These are phyloP conservation scores for Neogale vison DNA, from an alignment of 2,113 vertebrate genomes.

Conservation along the genomic window DNA sequence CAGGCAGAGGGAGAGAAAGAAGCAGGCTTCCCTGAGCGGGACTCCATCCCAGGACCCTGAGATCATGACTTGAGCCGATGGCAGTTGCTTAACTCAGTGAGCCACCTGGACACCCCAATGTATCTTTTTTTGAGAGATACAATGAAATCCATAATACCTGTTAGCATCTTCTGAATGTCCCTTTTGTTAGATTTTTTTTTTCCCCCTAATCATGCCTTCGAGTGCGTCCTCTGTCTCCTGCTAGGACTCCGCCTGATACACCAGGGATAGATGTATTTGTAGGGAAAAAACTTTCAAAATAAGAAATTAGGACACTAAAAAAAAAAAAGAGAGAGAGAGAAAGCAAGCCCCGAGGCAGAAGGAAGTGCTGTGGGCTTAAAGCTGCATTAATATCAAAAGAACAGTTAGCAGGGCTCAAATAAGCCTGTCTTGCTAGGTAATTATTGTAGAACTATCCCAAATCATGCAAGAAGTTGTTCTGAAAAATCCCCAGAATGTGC, in stretches of 20 bases:
- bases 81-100: no score
- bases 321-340: background rate
- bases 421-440: background rate
- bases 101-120: no score
- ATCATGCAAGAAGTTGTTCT: conserved; percentile 31
- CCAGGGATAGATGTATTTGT: background rate
- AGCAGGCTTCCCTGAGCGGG: no score
- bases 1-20: no score
- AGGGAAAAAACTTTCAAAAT: background rate
- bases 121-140: background rate
- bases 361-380: conserved; percentile 1
- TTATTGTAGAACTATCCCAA: background rate
- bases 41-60: no score
- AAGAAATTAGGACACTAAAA: background rate
- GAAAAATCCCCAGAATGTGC: conserved; percentile 1
- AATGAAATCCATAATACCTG: background rate
- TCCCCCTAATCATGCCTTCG: background rate
- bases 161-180: background rate
- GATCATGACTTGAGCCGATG: no score
- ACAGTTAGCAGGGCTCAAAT: background rate
- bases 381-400: background rate
- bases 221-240: background rate
- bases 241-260: background rate
- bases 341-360: background rate
- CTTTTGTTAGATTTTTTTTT: background rate